Evolutionary conservation across 2,888 invertebrate genomes (phyloP).

Genomic region (Syrista parreyssii): DNA sequence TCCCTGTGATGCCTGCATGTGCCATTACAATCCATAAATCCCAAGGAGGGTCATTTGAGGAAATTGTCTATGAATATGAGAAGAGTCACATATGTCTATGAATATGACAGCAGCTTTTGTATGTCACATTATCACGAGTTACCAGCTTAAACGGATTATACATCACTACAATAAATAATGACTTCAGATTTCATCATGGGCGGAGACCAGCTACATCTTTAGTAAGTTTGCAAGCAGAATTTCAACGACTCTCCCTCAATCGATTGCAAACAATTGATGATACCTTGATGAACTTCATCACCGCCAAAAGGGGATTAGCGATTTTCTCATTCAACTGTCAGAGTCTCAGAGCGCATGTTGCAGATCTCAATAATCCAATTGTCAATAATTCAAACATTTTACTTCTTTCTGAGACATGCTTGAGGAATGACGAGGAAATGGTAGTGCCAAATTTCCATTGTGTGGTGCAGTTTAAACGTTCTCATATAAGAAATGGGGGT

Average conservation of each 20-base stretch:
- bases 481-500: conserved; percentile 9
- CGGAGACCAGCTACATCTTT: no score
- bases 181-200: no score
- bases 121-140: conserved; percentile 41
- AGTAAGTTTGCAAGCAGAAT: not conserved
- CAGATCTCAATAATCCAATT: conserved; percentile 5
- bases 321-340: conserved; percentile 4
- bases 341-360: not conserved
- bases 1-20: conserved; percentile 27
- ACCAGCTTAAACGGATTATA: conserved; percentile 31
- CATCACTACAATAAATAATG: no score
- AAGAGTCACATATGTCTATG: conserved; percentile 18
- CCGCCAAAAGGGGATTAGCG: not conserved
- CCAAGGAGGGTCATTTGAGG: conserved; percentile 28
- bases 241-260: not conserved
- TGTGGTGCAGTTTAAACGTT: not conserved
- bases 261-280: not conserved
- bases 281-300: conserved; percentile 7
- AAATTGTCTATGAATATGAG: conserved; percentile 29
- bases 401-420: not conserved
- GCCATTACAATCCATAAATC: conserved; percentile 32
- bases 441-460: conserved; percentile 11
- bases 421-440: conserved; percentile 1
- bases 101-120: conserved; percentile 38
- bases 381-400: conserved; percentile 1